Evolutionary conservation across 2,888 invertebrate genomes (phyloP).

Genomic region (Allolobophora icterica): DNA sequence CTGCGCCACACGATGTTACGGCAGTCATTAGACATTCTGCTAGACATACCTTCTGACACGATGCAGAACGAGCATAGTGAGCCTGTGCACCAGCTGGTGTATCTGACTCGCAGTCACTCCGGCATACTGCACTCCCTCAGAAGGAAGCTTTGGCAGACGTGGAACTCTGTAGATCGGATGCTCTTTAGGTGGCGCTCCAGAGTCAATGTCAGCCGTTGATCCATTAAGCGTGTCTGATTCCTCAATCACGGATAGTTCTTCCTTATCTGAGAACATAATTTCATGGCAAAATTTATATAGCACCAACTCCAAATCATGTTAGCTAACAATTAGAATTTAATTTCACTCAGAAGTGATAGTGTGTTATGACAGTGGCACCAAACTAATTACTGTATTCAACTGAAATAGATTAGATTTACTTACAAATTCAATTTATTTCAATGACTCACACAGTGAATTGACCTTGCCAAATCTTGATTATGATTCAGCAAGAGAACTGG

Average conservation of each 20-base stretch:
- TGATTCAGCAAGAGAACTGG: no score
- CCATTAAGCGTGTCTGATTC: not conserved
- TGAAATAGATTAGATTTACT: not conserved
- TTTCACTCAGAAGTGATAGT: not conserved
- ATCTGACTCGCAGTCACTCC: constrained; percentile 56
- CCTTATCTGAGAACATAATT: not conserved
- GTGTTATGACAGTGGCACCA: not conserved
- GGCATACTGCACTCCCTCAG: constrained; percentile 59
- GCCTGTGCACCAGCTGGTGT: constrained; percentile 57
- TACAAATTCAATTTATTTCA: not conserved
- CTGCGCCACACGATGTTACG: no score
- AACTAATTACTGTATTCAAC: not conserved
- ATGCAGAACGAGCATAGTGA: constrained; percentile 58
- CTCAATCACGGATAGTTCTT: not conserved
- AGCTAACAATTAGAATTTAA: no score
- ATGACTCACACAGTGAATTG: no score
- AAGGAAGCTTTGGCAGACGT: constrained; percentile 56
- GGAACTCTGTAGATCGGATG: constrained; percentile 56
- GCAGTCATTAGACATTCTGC: no score
- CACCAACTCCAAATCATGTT: not conserved
- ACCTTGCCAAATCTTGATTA: no score
- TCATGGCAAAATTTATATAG: not conserved
- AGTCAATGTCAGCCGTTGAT: not conserved
- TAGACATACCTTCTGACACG: constrained; percentile 56
- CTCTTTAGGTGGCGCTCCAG: not conserved